phyloP scores from a whole-genome alignment of 2,113 vertebrate genomes.

The Gobiocypris rarus region DNA sequence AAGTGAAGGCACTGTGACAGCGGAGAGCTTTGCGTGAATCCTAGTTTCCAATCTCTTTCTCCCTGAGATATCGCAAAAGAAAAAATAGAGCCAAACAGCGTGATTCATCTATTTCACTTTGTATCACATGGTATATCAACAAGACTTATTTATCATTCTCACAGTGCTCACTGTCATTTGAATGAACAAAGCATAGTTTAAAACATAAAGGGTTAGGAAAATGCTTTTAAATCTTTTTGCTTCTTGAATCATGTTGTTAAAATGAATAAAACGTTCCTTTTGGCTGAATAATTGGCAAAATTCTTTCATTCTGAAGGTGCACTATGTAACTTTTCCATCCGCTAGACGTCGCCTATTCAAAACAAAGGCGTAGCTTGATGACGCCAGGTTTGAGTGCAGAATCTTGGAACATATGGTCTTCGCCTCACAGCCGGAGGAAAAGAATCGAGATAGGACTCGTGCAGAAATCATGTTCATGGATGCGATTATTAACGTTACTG shows the following conservation, averaged over 20 bases:
- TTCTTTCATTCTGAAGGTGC: no score
- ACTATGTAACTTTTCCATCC: no score
- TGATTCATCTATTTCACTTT: not conserved
- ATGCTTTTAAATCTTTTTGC: not conserved
- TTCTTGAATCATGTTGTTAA: not conserved
- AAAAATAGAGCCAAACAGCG: not conserved
- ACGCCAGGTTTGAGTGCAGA: no score
- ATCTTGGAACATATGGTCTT: no score
- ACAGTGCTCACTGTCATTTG: not conserved
- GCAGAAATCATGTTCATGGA: no score
- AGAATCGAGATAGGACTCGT: no score
- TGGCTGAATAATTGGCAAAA: not conserved
- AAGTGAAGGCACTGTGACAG: slow-evolving; percentile 21
- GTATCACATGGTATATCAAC: slow-evolving; percentile 1
- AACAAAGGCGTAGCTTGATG: no score
- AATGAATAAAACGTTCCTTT: not conserved
- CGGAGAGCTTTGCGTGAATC: slow-evolving; percentile 8
- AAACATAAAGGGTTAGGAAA: not conserved
- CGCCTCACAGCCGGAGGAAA: no score
- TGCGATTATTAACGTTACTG: no score
- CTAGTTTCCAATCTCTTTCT: slow-evolving; percentile 11
- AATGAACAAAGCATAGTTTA: not conserved
- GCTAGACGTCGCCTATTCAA: no score
- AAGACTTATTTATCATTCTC: not conserved
- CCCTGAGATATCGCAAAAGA: slow-evolving; percentile 21